Conservation (phyloP, 2,888 invertebrate species). For the Pollenia amentaria region DNA sequence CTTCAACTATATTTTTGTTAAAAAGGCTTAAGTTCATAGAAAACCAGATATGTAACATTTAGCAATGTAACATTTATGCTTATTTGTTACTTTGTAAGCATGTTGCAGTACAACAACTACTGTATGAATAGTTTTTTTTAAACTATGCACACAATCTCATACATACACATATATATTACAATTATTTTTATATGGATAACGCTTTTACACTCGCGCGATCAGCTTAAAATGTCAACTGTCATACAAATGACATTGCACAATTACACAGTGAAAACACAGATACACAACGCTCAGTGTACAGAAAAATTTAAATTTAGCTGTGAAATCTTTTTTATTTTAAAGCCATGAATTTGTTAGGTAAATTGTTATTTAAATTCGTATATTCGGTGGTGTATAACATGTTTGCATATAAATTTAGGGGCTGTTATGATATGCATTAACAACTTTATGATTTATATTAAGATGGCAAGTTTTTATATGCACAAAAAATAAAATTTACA, state of each 20-base stretch:
- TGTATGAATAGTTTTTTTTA: neutral
- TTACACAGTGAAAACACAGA: neutral
- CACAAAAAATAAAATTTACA: too few relatives aligned
- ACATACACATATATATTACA: conserved; percentile 1
- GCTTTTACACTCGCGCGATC: conserved; percentile 71
- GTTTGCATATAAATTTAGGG: neutral
- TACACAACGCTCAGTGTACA: conserved; percentile 3
- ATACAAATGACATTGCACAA: conserved; percentile 64
- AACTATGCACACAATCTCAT: neutral
- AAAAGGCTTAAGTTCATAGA: conserved; percentile 55
- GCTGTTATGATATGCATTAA: conserved; percentile 45
- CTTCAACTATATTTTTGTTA: conserved; percentile 32
- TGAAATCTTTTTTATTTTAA: conserved; percentile 30
- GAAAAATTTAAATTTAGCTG: conserved; percentile 20
- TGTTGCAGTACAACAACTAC: neutral
- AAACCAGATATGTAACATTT: conserved; percentile 33
- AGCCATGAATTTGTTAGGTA: conserved; percentile 9
- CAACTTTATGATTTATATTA: conserved; percentile 53
- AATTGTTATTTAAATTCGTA: conserved; percentile 38
- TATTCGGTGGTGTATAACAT: neutral
- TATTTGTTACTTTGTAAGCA: conserved; percentile 9
- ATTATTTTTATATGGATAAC: conserved; percentile 64
- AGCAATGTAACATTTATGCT: conserved; percentile 37
- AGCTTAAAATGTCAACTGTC: conserved; percentile 76
- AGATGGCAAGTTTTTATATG: neutral